Base-by-base conservation (phyloP, 1,140 invertebrate species). In the Trichonephila inaurata region DNA sequence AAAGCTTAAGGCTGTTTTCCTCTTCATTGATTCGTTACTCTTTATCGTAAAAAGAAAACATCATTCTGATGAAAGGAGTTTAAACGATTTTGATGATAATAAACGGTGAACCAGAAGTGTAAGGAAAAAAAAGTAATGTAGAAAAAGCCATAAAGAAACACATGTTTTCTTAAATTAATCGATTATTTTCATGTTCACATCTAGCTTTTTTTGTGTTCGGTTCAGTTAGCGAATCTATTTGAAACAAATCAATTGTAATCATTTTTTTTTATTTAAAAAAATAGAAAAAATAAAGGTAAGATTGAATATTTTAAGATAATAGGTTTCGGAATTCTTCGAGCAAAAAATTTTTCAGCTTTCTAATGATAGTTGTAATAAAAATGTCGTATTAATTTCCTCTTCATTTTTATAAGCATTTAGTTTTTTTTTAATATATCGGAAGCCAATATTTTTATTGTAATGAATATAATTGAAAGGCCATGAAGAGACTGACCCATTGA, bases 81-180 rank as follows among this genome's bases (percentile, higher is more conserved):
- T 40, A 83, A 83, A 60, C 3, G 51, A 77, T 40, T 77, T 77
- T 40, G 72, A 77, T 77, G 72, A 77, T 77, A 77, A 77, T 77
- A 77, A 77, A 77, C 28, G 72, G 72, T 77, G 72, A 77, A 18
- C 72, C 14, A 40, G 33, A 77, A 77, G 33, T 77, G 72, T 18
- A 28, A 77, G 72, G 14, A 33, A 77, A 40, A 77, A 33, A 40
- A 69, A 19, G 62, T 21, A 69, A 24, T 28, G 33, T 77, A 33
- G 33, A 33, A 18, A 77, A 40, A 77, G 28, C 72, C 16, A 77
- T 77, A 77, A 77, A 77, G 33, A 72, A 16, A 28, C n/a, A 14
- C 8, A 18, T 33, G 28, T 33, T 77, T 77, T 19, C 14, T 6
- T 28, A 77, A 77, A 77, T 77, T 33, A 77, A 77, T 77, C 72